phyloP scores from a whole-genome alignment of 2,113 vertebrate genomes.

The Oryzias celebensis region DNA sequence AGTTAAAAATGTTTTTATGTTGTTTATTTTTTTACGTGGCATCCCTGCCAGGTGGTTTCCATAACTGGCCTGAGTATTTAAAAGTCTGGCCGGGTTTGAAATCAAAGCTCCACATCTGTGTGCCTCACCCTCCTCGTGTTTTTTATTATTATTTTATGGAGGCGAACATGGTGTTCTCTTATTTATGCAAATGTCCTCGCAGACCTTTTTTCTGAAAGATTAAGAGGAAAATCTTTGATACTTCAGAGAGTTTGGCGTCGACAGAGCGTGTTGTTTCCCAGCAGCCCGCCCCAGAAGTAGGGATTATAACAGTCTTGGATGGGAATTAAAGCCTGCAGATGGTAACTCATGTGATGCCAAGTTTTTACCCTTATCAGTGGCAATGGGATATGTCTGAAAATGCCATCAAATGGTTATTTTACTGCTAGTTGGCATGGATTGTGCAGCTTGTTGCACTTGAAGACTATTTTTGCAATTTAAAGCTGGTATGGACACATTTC shows the following conservation, averaged over 20 bases:
- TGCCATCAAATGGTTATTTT: conserved; percentile 7
- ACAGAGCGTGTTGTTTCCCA: conserved; percentile 39
- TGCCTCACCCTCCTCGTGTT: not conserved
- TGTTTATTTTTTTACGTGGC: not conserved
- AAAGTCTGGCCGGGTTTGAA: not conserved
- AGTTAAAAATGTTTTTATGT: not conserved
- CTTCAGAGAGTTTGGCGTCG: conserved; percentile 8
- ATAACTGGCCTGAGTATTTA: too few relatives aligned
- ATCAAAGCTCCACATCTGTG: not conserved
- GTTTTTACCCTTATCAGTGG: conserved; percentile 43
- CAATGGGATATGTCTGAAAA: conserved; percentile 29
- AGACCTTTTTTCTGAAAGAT: not conserved
- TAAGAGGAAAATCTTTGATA: conserved; percentile 3
- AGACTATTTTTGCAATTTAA: too few relatives aligned
- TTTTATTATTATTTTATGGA: conserved; percentile 25
- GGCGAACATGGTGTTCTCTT: conserved; percentile 10
- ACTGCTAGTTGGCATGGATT: not conserved
- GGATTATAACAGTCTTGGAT: conserved; percentile 65
- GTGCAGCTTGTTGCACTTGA: too few relatives aligned
- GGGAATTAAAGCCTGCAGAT: conserved; percentile 67
- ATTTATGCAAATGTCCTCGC: conserved; percentile 11
- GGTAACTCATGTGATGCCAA: conserved; percentile 65
- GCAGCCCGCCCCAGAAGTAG: conserved; percentile 25
- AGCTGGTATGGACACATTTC: not conserved
- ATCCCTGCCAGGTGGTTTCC: not conserved